Evolutionary conservation across 2,797 vertebrate genomes (phyloP).

Genomic region (Danio albolineatus): DNA sequence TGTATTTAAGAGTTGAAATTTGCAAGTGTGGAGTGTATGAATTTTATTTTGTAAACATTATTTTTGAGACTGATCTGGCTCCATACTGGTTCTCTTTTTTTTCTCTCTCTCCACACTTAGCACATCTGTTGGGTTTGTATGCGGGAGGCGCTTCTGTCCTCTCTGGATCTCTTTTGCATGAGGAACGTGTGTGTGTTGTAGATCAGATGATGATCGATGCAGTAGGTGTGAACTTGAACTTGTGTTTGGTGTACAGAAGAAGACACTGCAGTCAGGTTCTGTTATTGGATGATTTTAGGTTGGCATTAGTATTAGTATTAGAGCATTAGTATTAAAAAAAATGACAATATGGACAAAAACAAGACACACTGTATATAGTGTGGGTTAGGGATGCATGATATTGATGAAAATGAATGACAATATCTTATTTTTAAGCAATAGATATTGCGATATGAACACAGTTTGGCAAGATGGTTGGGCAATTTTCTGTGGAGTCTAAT

Average conservation of each 20-base stretch:
- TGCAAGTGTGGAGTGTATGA: too few relatives aligned
- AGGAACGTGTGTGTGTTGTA: slow-evolving; percentile 39
- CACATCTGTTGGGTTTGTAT: slow-evolving; percentile 39
- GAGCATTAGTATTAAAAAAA: background rate
- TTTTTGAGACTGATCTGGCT: too few relatives aligned
- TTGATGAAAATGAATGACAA: too few relatives aligned
- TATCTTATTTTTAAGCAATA: too few relatives aligned
- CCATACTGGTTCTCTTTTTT: slow-evolving; percentile 7
- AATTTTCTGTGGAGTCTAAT: too few relatives aligned
- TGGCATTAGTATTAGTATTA: background rate
- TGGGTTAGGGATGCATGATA: too few relatives aligned
- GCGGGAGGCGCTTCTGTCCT: slow-evolving; percentile 14
- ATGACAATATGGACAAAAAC: background rate
- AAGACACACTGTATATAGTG: background rate
- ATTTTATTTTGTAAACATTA: too few relatives aligned
- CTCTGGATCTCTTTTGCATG: slow-evolving; percentile 28
- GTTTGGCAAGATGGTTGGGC: too few relatives aligned
- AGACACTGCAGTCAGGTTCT: background rate
- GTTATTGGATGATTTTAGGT: background rate
- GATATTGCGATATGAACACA: too few relatives aligned
- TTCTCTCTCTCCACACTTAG: slow-evolving; percentile 25
- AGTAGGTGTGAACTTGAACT: slow-evolving; percentile 46
- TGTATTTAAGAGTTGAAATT: too few relatives aligned
- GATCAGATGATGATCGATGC: slow-evolving; percentile 35
- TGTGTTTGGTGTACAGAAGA: background rate